Percentiles rank a stretch among this genome's conserved stretches.
Evolutionary conservation across 1,140 invertebrate species (phyloP).

Genomic region (Cyrtorhinus lividipennis): DNA sequence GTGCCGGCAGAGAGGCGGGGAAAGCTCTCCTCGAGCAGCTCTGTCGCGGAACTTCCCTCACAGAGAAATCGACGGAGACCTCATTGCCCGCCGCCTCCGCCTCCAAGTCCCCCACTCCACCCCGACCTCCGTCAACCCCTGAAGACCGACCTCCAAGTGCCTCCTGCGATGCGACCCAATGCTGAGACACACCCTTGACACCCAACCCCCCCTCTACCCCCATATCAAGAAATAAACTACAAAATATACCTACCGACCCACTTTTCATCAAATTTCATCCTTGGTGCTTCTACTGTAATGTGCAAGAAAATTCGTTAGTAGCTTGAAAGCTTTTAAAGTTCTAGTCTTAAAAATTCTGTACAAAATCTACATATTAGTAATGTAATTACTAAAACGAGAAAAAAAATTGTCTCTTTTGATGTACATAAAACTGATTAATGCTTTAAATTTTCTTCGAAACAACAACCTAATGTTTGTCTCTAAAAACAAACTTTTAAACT

Average conservation of each 20-base stretch:
- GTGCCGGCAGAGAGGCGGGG: slow-evolving; percentile 31
- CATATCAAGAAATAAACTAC: neutral
- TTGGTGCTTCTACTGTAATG: slow-evolving; percentile 19
- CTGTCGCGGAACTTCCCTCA: slow-evolving; percentile 40
- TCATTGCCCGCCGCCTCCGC: neutral
- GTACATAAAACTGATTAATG: slow-evolving; percentile 6
- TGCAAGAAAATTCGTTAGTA: slow-evolving; percentile 17
- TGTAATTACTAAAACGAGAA: slow-evolving; percentile 16
- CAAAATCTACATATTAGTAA: slow-evolving; percentile 16
- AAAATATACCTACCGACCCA: neutral
- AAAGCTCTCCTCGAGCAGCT: slow-evolving; percentile 55
- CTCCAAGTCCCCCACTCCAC: neutral
- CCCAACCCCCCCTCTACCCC: neutral
- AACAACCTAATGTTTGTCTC: no score
- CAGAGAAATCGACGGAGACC: neutral
- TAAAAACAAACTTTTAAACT: no score
- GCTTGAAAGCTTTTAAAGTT: slow-evolving; percentile 20
- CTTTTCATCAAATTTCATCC: slow-evolving; percentile 11
- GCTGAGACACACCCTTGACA: slow-evolving; percentile 10
- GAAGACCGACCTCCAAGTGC: slow-evolving; percentile 1
- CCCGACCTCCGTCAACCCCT: neutral
- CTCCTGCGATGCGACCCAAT: slow-evolving; percentile 7
- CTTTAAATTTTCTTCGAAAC: no score
- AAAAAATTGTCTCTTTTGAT: slow-evolving; percentile 9
- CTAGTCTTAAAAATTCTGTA: slow-evolving; percentile 19